These are phyloP conservation scores for Hirtodrosophila alboralis DNA, from an alignment of 2,888 invertebrate species.

Conservation along the genomic window DNA sequence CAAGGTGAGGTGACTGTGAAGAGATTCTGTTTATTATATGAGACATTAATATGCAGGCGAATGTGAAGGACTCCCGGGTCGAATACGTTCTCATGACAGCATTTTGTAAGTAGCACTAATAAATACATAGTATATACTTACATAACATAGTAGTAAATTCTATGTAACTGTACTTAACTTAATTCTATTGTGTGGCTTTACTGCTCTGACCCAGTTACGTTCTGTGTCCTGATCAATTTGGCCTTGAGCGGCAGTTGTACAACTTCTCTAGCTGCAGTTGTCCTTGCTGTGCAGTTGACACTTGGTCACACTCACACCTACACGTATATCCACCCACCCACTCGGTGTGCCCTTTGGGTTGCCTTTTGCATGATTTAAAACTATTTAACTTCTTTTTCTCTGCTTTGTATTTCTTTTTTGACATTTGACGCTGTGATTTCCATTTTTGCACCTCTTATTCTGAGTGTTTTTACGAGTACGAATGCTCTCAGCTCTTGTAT, in stretches of 20 bases:
- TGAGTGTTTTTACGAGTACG: constrained; percentile 51
- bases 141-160: neutral
- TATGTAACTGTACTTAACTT: constrained; percentile 18
- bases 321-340: constrained; percentile 11
- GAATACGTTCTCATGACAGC: constrained; percentile 11
- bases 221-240: constrained; percentile 54
- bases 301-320: constrained; percentile 45
- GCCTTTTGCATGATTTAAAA: constrained; percentile 69
- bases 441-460: constrained; percentile 62
- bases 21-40: constrained; percentile 71
- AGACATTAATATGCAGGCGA: constrained; percentile 61
- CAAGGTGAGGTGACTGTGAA: constrained; percentile 64
- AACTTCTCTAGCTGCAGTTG: constrained; percentile 71
- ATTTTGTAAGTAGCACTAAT: constrained; percentile 49
- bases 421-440: constrained; percentile 55
- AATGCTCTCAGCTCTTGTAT: constrained; percentile 20
- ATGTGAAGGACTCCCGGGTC: constrained; percentile 34
- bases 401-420: constrained; percentile 29
- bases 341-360: constrained; percentile 35
- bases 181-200: constrained; percentile 37
- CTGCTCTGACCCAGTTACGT: constrained; percentile 51
- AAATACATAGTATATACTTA: constrained; percentile 16
- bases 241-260: constrained; percentile 60
- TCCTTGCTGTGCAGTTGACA: constrained; percentile 71
- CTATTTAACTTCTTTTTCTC: constrained; percentile 66